Evolutionary conservation across 1,140 invertebrate genomes (phyloP).

Genomic region (Nasonia longicornis): DNA sequence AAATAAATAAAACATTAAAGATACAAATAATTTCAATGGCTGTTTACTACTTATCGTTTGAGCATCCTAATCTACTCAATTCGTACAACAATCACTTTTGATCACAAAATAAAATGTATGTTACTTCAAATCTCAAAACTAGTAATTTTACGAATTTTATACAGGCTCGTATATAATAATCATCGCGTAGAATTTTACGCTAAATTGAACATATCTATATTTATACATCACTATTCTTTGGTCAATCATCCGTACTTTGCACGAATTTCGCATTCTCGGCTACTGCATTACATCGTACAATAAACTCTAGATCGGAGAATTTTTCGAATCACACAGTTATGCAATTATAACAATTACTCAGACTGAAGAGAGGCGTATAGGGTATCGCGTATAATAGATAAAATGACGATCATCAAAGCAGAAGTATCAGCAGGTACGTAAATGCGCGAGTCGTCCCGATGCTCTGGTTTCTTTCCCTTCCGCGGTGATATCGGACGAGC

Average conservation of each 20-base stretch:
- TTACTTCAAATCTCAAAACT: neutral
- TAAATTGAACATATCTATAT: constrained; percentile 17
- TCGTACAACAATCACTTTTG: neutral
- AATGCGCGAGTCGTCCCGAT: constrained; percentile 25
- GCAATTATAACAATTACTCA: constrained; percentile 1
- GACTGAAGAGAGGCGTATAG: constrained; percentile 24
- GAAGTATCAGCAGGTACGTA: constrained; percentile 42
- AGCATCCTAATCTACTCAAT: constrained; percentile 20
- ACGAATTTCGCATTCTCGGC: neutral
- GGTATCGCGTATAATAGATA: neutral
- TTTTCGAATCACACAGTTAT: neutral
- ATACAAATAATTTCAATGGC: neutral
- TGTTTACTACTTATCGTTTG: constrained; percentile 4
- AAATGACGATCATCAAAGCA: constrained; percentile 31
- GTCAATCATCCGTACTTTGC: neutral
- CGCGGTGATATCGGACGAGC: neutral
- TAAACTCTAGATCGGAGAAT: neutral
- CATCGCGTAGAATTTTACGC: neutral
- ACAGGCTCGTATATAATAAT: constrained; percentile 13
- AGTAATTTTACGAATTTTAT: neutral
- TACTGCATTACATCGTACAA: neutral
- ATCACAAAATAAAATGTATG: neutral
- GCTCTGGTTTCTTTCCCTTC: neutral
- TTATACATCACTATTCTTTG: constrained; percentile 4
- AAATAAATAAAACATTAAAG: neutral